These are phyloP conservation scores for Macropodus opercularis DNA, from an alignment of 2,797 vertebrate genomes.

Conservation along the genomic window DNA sequence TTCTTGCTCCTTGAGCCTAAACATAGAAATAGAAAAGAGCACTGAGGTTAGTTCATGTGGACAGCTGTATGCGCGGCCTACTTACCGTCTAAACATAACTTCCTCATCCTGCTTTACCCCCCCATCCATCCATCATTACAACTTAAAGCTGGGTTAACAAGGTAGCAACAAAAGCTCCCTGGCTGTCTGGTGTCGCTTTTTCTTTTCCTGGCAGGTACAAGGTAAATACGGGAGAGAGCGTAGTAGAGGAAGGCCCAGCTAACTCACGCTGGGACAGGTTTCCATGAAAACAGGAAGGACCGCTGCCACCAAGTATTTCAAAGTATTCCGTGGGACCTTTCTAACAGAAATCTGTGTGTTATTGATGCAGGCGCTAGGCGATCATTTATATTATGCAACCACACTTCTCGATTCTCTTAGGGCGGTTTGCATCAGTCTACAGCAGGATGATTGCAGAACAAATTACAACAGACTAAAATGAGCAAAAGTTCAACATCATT, in stretches of 20 bases:
- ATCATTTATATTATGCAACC: no score
- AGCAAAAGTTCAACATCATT: no score
- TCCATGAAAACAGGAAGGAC: constrained; percentile 75
- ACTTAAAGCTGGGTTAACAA: constrained; percentile 2
- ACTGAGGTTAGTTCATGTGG: background rate
- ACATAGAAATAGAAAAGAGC: constrained; percentile 3
- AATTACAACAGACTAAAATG: no score
- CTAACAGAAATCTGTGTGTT: background rate
- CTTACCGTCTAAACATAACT: constrained; percentile 60
- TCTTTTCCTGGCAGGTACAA: background rate
- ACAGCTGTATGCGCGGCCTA: constrained; percentile 8
- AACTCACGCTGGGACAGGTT: constrained; percentile 9
- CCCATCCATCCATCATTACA: constrained; percentile 19
- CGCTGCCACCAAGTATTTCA: background rate
- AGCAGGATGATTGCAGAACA: no score
- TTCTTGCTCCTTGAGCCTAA: constrained; percentile 21
- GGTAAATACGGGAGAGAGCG: background rate
- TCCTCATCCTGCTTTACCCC: constrained; percentile 47
- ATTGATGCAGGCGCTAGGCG: background rate
- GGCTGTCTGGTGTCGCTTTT: no score
- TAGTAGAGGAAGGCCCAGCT: background rate
- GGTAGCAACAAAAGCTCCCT: background rate
- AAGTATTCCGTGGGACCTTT: background rate
- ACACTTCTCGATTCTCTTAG: no score
- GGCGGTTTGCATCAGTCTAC: no score